phyloP scores from a whole-genome alignment of 2,113 vertebrate genomes.

The Trinectes maculatus region DNA sequence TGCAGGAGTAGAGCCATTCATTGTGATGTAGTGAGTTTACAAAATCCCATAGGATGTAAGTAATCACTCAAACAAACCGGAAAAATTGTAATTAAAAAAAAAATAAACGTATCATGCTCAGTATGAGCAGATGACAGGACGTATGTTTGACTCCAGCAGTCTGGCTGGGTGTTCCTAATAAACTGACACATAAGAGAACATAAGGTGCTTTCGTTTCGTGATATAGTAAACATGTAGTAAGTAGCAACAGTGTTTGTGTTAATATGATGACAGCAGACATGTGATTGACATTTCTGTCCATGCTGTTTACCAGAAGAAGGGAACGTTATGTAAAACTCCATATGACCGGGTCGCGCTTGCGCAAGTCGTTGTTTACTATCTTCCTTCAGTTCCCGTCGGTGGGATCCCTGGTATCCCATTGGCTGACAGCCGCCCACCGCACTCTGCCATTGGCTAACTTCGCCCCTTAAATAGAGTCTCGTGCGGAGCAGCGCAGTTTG shows the following conservation, averaged over 20 bases:
- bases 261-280: slow-evolving; percentile 1
- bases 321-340: not conserved
- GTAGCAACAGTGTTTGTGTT: not conserved
- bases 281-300: not conserved
- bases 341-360: not conserved
- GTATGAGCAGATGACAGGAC: no score
- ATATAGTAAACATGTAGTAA: not conserved
- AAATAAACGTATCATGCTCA: no score
- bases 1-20: no score
- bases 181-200: not conserved
- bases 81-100: no score
- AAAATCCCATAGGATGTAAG: no score
- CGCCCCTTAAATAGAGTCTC: not conserved
- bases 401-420: not conserved
- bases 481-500: not conserved
- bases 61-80: no score
- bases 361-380: slow-evolving; percentile 31
- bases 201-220: no score
- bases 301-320: slow-evolving; percentile 17
- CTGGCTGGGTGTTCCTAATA: not conserved
- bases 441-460: slow-evolving; percentile 24
- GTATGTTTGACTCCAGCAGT: no score
- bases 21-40: no score
- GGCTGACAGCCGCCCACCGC: not conserved
- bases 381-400: not conserved